Conservation (phyloP, 2,113 vertebrate species). For the Sturnira hondurensis region DNA sequence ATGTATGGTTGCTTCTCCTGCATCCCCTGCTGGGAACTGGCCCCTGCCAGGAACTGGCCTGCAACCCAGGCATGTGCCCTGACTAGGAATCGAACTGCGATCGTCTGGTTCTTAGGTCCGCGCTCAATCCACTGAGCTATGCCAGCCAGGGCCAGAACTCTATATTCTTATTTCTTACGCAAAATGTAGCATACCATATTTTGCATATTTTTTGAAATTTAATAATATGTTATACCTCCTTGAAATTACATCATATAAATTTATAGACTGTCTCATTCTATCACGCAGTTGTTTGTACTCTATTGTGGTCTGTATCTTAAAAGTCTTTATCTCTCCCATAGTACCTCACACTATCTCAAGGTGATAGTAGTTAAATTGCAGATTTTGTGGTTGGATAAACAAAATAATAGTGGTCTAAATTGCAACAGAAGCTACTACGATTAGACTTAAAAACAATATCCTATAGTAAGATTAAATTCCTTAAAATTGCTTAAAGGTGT, state of each 20-base stretch:
- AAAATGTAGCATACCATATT: not conserved
- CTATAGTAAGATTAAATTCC: not conserved
- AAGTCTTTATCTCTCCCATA: not conserved
- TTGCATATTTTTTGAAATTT: not conserved
- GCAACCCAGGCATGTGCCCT: no score
- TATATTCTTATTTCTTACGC: not conserved
- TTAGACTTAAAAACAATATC: not conserved
- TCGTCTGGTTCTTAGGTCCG: no score
- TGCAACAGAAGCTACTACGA: not conserved
- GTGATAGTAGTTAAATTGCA: not conserved
- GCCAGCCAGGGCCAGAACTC: no score
- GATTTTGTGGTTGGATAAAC: not conserved
- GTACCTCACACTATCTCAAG: not conserved
- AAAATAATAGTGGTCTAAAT: constrained; percentile 20
- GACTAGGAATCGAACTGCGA: no score
- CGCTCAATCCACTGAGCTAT: no score
- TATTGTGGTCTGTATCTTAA: not conserved
- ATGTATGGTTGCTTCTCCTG: no score
- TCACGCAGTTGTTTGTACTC: not conserved
- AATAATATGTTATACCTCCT: not conserved
- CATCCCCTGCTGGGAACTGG: no score
- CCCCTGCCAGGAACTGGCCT: no score
- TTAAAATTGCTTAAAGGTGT: not conserved
- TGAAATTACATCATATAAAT: not conserved
- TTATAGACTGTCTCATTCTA: not conserved